A percentile compares a stretch with the other conserved stretches of the same genome.
phyloP scores from a whole-genome alignment of 1,140 invertebrate species.

The Eueides isabella region DNA sequence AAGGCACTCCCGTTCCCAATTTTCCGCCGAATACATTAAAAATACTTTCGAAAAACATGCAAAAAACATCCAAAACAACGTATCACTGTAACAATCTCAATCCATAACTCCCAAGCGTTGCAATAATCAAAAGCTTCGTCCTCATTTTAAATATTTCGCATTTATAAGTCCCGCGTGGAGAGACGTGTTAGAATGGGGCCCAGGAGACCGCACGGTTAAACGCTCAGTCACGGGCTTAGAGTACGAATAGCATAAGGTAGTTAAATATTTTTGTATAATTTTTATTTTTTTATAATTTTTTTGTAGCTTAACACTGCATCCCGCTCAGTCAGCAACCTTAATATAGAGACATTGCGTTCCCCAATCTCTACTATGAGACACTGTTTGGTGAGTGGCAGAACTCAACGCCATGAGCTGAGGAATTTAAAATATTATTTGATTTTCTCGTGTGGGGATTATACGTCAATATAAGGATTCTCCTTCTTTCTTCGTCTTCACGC shows the following conservation, averaged over 20 bases:
- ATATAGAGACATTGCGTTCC: no score
- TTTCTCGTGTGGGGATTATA: no score
- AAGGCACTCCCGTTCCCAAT: no score
- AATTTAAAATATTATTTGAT: no score
- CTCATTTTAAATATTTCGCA: conserved; percentile 35
- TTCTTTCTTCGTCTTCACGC: no score
- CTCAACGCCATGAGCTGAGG: no score
- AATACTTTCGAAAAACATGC: not conserved
- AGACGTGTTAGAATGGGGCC: conserved; percentile 26
- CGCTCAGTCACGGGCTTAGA: conserved; percentile 26
- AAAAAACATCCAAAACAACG: not conserved
- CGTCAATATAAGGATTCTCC: no score
- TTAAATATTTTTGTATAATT: not conserved
- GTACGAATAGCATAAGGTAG: not conserved
- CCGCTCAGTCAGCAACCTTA: not conserved
- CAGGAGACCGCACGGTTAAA: conserved; percentile 38
- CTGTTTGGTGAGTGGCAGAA: no score
- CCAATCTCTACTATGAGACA: no score
- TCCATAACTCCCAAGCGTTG: conserved; percentile 1
- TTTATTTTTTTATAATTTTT: not conserved
- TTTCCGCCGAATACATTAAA: no score
- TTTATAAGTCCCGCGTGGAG: conserved; percentile 32
- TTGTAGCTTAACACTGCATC: no score
- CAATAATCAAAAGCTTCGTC: conserved; percentile 7
- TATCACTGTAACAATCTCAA: not conserved